phyloP scores from a whole-genome alignment of 2,113 vertebrate genomes.

The Herpetotheres cachinnans region DNA sequence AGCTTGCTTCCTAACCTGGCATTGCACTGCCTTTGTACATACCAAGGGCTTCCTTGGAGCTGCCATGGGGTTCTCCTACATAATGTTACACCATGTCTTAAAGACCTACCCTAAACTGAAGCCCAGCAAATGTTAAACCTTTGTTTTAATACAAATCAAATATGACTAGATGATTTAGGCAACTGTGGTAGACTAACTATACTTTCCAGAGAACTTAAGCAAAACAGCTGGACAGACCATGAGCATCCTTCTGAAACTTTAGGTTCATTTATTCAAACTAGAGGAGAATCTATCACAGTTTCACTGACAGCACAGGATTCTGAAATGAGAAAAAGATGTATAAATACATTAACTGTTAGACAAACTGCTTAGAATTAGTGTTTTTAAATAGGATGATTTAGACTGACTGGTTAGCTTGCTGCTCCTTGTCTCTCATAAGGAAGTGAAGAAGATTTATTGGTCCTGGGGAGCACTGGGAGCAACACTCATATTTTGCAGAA shows the following conservation, averaged over 20 bases:
- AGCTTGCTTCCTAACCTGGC: not conserved
- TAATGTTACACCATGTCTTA: not conserved
- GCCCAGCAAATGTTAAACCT: not conserved
- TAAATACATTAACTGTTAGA: not conserved
- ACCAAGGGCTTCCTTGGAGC: not conserved
- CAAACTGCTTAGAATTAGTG: not conserved
- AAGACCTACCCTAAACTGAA: not conserved
- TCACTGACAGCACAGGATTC: not conserved
- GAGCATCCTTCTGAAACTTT: not conserved
- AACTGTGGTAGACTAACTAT: not conserved
- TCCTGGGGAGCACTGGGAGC: not conserved
- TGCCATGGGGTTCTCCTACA: not conserved
- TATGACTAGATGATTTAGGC: not conserved
- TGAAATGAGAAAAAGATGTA: conserved; percentile 15
- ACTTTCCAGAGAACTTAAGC: not conserved
- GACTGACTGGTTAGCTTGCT: conserved; percentile 3
- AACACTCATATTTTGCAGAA: not conserved
- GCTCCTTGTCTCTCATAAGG: not conserved
- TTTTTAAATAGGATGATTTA: conserved; percentile 14
- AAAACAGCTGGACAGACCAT: not conserved
- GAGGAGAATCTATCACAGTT: not conserved
- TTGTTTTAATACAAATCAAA: not conserved
- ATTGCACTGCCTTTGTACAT: not conserved
- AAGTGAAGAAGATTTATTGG: conserved; percentile 10
- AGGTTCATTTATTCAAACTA: not conserved